Evolutionary conservation across 1,140 invertebrate species (phyloP).

Genomic region (Atta colombica): DNA sequence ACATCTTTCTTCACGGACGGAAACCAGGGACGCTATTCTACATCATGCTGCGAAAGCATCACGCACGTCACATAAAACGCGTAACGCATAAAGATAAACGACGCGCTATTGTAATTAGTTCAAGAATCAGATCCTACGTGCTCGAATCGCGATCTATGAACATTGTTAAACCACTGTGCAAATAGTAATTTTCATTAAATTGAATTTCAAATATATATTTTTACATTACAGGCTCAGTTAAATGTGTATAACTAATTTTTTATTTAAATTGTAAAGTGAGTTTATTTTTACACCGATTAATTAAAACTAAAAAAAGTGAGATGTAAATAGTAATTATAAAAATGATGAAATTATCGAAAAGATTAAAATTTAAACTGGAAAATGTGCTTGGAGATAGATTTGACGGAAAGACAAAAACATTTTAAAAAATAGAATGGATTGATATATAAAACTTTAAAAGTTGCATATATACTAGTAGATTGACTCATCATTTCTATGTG

Average conservation of each 20-base stretch:
- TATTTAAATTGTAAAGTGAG: neutral
- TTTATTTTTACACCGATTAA: neutral
- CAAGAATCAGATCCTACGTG: neutral
- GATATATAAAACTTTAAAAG: no score
- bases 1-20: constrained; percentile 36
- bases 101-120: neutral
- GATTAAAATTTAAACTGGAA: neutral
- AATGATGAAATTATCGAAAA: neutral
- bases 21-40: constrained; percentile 21
- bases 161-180: neutral
- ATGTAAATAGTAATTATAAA: neutral
- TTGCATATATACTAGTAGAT: neutral
- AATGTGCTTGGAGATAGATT: neutral
- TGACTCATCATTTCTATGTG: neutral
- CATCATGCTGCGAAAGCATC: constrained; percentile 14
- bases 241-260: neutral
- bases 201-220: neutral
- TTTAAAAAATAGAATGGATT: neutral
- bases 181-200: constrained; percentile 25
- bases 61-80: constrained; percentile 9
- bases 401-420: neutral
- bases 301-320: neutral
- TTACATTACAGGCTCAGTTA: neutral
- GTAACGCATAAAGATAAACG: constrained; percentile 24
- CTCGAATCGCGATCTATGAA: neutral